Evolutionary conservation across 2,888 invertebrate species (phyloP).

Genomic region (Orthosia cruda): DNA sequence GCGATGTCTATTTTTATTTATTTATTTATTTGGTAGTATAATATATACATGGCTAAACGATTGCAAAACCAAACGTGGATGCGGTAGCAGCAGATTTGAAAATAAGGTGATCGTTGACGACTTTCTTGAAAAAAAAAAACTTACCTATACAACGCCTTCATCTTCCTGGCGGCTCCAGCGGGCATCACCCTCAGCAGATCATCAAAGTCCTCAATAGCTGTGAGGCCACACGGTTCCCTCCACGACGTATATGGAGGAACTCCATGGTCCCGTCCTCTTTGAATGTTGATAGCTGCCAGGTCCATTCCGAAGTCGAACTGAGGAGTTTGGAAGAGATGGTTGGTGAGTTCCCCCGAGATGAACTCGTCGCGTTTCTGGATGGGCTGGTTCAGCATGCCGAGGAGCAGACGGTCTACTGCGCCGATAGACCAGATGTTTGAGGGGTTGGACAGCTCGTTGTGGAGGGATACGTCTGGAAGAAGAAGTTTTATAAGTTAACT

Average conservation of each 20-base stretch:
- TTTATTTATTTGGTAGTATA: no score
- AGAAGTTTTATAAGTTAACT: not conserved
- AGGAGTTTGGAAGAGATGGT: conserved; percentile 95
- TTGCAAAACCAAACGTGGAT: no score
- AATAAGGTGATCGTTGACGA: no score
- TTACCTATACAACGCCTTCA: conserved; percentile 92
- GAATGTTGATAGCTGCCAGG: conserved; percentile 97
- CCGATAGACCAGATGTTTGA: conserved; percentile 95
- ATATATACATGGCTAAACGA: no score
- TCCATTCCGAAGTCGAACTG: conserved; percentile 96
- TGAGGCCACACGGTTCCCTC: conserved; percentile 95
- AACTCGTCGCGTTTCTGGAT: conserved; percentile 96
- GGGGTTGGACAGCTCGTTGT: conserved; percentile 94
- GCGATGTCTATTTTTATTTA: no score
- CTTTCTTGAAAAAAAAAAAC: not conserved
- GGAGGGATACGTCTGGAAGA: conserved; percentile 94
- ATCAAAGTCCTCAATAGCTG: conserved; percentile 93
- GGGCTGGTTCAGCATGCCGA: conserved; percentile 95
- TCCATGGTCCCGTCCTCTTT: conserved; percentile 96
- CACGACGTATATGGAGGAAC: conserved; percentile 95
- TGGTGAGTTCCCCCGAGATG: conserved; percentile 95
- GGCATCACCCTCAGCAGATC: conserved; percentile 94
- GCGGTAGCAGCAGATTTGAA: no score
- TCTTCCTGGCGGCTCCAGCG: conserved; percentile 92
- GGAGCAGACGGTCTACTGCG: conserved; percentile 95